phyloP scores from a whole-genome alignment of 2,888 invertebrate genomes.

The Criorhina ranunculi region DNA sequence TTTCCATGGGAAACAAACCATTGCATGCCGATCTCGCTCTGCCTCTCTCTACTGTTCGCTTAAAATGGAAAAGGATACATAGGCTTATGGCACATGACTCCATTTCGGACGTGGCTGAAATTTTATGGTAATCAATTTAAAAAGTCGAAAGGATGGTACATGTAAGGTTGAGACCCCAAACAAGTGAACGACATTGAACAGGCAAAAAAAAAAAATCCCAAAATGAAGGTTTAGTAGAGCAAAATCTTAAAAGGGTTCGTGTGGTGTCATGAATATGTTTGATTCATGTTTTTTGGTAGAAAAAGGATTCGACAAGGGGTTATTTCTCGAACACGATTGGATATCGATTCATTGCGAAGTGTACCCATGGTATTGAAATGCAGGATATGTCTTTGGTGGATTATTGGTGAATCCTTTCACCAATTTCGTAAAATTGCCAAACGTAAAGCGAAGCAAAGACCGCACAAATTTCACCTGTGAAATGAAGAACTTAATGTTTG shows the following conservation, averaged over 20 bases:
- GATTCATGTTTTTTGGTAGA: slow-evolving; percentile 33
- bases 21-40: slow-evolving; percentile 1
- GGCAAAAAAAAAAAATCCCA: slow-evolving; percentile 7
- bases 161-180: slow-evolving; percentile 27
- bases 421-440: slow-evolving; percentile 67
- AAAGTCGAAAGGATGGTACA: slow-evolving; percentile 41
- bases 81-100: slow-evolving; percentile 72
- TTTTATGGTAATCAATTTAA: slow-evolving; percentile 76
- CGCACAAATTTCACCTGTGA: slow-evolving; percentile 41
- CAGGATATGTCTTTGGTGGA: slow-evolving; percentile 58
- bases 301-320: slow-evolving; percentile 42
- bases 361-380: slow-evolving; percentile 65
- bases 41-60: background rate
- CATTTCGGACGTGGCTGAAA: slow-evolving; percentile 75
- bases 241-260: slow-evolving; percentile 57
- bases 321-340: slow-evolving; percentile 49
- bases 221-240: slow-evolving; percentile 17
- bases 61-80: slow-evolving; percentile 17
- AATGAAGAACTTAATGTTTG: slow-evolving; percentile 9
- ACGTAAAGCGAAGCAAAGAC: slow-evolving; percentile 24
- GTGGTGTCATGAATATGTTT: slow-evolving; percentile 60
- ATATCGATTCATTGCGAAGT: slow-evolving; percentile 53
- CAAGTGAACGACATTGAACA: slow-evolving; percentile 33
- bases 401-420: slow-evolving; percentile 69
- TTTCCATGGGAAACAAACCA: slow-evolving; percentile 60